Conservation (phyloP, 2,797 vertebrate genomes). For the Gymnopithys bicolor region DNA sequence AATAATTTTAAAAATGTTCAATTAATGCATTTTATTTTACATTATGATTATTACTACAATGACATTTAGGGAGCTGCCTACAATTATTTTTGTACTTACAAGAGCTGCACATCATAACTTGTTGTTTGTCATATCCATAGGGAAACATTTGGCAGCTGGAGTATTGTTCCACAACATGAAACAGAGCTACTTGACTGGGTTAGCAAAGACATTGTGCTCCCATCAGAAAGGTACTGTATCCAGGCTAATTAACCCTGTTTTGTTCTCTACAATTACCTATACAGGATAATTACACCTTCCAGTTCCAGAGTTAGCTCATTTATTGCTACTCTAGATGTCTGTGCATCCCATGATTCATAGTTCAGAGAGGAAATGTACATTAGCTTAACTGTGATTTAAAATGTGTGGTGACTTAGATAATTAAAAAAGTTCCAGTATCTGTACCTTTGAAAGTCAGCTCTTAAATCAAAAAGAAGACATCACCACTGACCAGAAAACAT, state of each 20-base stretch:
- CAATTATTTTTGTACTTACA: neutral
- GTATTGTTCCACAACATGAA: neutral
- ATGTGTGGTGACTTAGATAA: neutral
- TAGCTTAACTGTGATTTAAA: neutral
- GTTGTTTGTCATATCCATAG: neutral
- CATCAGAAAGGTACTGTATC: neutral
- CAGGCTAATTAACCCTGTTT: neutral
- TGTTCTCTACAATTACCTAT: neutral
- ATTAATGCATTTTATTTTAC: neutral
- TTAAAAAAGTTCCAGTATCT: neutral
- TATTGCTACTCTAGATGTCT: neutral
- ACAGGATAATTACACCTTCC: neutral
- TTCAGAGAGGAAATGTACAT: neutral
- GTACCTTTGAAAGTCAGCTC: neutral
- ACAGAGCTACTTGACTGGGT: neutral
- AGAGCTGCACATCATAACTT: neutral
- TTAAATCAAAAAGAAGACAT: neutral
- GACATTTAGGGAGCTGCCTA: neutral
- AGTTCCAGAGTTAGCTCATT: neutral
- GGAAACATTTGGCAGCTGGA: neutral
- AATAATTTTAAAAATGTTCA: neutral
- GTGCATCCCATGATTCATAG: neutral
- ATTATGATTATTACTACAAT: neutral
- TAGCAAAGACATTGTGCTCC: neutral
- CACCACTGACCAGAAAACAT: neutral